A percentile compares a stretch with the other conserved stretches of the same genome.
phyloP scores from a whole-genome alignment of 2,113 vertebrate species.

The Geococcyx californianus region DNA sequence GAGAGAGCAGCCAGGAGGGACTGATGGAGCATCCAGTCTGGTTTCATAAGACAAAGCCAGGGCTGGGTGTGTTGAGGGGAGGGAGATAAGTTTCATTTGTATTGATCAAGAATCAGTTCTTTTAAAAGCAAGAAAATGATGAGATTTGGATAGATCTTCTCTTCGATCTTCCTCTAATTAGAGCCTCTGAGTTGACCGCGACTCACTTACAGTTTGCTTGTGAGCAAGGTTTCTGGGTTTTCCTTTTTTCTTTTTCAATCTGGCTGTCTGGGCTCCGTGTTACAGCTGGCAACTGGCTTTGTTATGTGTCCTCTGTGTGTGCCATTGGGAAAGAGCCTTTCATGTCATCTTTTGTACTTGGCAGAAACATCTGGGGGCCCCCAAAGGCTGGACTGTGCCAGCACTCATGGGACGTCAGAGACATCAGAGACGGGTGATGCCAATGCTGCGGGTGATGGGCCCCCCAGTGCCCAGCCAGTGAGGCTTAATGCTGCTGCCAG shows the following conservation, averaged over 20 bases:
- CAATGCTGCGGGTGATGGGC: accelerated
- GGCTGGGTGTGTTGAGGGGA: background rate
- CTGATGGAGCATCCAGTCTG: background rate
- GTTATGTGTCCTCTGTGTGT: background rate
- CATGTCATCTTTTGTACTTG: background rate
- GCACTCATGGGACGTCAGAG: accelerated
- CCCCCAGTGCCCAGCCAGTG: background rate
- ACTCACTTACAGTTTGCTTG: background rate
- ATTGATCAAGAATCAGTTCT: background rate
- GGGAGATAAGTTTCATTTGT: background rate
- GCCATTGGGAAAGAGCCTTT: background rate
- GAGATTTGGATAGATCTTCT: constrained; percentile 7
- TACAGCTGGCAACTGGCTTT: background rate
- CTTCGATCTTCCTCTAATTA: background rate
- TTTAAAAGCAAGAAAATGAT: background rate
- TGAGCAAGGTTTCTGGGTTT: background rate
- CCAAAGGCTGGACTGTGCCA: background rate
- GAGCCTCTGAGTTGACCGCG: background rate
- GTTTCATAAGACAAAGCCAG: background rate
- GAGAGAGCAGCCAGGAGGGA: background rate
- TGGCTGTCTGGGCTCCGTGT: background rate
- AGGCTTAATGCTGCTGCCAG: background rate
- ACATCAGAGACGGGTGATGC: background rate
- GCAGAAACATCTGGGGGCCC: background rate
- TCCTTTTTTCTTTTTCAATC: background rate